Conservation (phyloP, 2,113 vertebrate genomes). For the Sorex araneus region DNA sequence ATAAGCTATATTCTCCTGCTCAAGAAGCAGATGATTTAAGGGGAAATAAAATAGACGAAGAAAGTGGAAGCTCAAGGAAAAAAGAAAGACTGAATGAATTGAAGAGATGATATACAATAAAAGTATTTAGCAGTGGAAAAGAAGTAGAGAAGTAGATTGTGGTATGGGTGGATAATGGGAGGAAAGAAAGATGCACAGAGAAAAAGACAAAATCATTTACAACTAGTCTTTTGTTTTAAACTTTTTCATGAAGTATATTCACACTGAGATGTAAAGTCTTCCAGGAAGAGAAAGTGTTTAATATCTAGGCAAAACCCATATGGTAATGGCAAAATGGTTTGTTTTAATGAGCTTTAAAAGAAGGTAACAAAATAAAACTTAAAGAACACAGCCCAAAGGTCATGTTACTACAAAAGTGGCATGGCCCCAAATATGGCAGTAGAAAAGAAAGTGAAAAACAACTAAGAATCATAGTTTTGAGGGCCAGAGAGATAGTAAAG, state of each 20-base stretch:
- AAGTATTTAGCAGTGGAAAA: too few relatives aligned
- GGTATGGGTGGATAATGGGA: neutral
- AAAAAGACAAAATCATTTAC: neutral
- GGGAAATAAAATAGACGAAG: neutral
- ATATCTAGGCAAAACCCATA: slow-evolving; percentile 15
- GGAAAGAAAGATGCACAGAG: neutral
- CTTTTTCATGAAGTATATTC: neutral
- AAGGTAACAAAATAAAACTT: neutral
- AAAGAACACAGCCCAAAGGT: neutral
- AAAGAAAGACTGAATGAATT: neutral
- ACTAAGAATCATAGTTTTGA: neutral
- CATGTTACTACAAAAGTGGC: rapidly evolving
- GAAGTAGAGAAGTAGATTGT: neutral
- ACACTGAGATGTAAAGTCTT: neutral
- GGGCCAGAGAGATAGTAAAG: neutral
- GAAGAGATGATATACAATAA: neutral
- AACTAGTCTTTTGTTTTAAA: neutral
- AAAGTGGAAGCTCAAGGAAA: neutral
- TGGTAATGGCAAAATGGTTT: neutral
- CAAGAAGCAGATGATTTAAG: neutral
- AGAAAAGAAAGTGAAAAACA: neutral
- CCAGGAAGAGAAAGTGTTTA: neutral
- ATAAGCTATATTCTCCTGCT: neutral
- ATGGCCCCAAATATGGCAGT: neutral
- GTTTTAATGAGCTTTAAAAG: neutral